Evolutionary conservation across 1,140 invertebrate species (phyloP), one percentile per base, ranked within the genome.

Genomic region (Ips typographus): DNA sequence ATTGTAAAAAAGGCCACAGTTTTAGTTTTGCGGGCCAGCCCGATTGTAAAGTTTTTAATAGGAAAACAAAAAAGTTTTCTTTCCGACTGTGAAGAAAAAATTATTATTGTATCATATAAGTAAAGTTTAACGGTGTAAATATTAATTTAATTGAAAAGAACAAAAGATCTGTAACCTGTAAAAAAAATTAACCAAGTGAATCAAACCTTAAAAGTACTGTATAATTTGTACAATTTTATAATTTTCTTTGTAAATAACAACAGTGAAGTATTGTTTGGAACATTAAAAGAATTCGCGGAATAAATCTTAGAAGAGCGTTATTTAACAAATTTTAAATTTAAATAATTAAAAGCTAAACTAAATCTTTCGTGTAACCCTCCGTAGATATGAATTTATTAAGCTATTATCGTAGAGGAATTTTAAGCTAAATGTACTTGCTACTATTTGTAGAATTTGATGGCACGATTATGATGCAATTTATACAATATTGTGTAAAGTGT

Each of bases 371-470:
- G 70, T 71, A 71, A 71, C 67, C 62, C 68, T 65, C 52, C 61
- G 58, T 68, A 73, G 69, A 73, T 60, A 56, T 39, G 63, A 71
- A 71, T 73, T 73, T 65, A 73, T 40, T 56, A 60, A 68, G 72
- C 69, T 73, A 59, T 57, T 70, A 55, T 65, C 47, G 49, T 71
- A 70, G 71, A 74, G 61, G 64, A 73, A 65, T 72, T 72, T 70
- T 70, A 76, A 69, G 74, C 22, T 70, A 42, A 56, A 56, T 59
- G 37, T 40, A 59, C 36, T 7, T 49, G 22, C 44, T 49, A 49
- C 55, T 63, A 69, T 40, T 72, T 70, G 73, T 76, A 76, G 75
- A 76, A 73, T 73, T 76, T 75, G 75, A 75, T 73, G 72, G 75
- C 75, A 76, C 75, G 72, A 70, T 74, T 75, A 68, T 63, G 38